Base-by-base conservation (phyloP, 2,888 invertebrate species). In the Deilephila porcellus region DNA sequence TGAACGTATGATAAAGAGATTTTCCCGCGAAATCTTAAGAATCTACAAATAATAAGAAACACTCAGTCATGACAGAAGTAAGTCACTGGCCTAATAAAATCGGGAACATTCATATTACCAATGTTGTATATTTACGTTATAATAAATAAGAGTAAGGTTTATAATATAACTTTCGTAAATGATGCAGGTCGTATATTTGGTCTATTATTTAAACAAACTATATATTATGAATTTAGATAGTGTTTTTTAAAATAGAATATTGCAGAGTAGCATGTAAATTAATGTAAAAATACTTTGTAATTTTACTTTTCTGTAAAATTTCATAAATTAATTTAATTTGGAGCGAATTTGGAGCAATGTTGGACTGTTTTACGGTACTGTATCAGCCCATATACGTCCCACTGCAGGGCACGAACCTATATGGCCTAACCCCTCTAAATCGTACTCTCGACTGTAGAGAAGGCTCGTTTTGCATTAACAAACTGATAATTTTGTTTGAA, bases 11-110 rank as follows among this genome's bases (percentile, higher is more conserved):
- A 67, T 45, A 17, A 67, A 67, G 56, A 56, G 7, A 14, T 20
- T 32, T 60, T 67, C 14, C 20, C 45, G 52, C 25, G 67, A 67
- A 64, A 20, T 37, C 14, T 19, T 5, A 32, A 8, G 37, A 14
- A 52, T 25, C 20, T 25, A 67, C 25, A 45, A 45, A 19, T 4
- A 4, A 14, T 25, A 11, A 17, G 20, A 64, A 45, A 52, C 17
- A 67, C 67, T 52, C 67, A 25, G 11, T 17, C 52, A 29, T 67
- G 67, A 67, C 67, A 67, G 52, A 67, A 67, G 52, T 67, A 67
- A 67, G 52, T 52, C 67, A 17, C 25, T 52, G 67, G 14, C 52
- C 67, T 67, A 67, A 52, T 25, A 67, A 67, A 52, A 52, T 11
- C 25, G 17, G 67, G 52, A 67, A 56, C 56, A n/a, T 17, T n/a